Evolutionary conservation across 2,888 invertebrate genomes (phyloP), one percentile per base, ranked within the genome.

Genomic region (Polydesmus complanatus): DNA sequence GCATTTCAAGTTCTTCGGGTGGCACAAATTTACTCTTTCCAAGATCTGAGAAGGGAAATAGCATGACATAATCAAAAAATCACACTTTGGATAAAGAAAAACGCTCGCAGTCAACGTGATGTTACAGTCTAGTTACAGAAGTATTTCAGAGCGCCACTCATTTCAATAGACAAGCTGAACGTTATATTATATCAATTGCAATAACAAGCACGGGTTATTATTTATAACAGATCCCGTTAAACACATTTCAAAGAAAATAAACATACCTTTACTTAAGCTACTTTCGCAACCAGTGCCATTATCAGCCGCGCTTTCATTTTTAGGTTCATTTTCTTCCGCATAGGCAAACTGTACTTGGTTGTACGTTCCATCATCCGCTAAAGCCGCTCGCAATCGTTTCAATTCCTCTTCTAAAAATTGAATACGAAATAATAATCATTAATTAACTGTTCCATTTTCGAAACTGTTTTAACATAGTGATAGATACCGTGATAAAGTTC

Each of bases 361-460:
- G 66, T 75, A 76, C 19, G 67, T 66, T 2, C 72, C 72, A 37
- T 68, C 69, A 56, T 72, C 70, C 3, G 68, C 69, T 26, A 74
- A 63, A 3, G 88, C 73, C 83, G 85, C 70, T 83, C 73, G 87
- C 54, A 91, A 78, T 58, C 94, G 79, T 74, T 94, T 94, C 72
- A 88, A 77, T 76, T 94, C 93, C 73, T 94, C 94, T 77, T 95
- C 95, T 94, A 75, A 11, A 77, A 75, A 51, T n/a, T n/a, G n/a
- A 21, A 11, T 0, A 26, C 27, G 8, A 27, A 55, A 19, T 22
- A 3, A 51, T 25, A 5, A 19, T 58, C 22, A n/a, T 56, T 56
- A 5, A 14, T 5, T 5, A 27, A 26, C 11, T 22, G n/a, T 19
- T 52, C 25, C 50, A 26, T 61, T 21, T 22, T 27, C 14, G 14